Evolutionary conservation across 2,113 vertebrate species (phyloP).

Genomic region (Lucifuga dentata): DNA sequence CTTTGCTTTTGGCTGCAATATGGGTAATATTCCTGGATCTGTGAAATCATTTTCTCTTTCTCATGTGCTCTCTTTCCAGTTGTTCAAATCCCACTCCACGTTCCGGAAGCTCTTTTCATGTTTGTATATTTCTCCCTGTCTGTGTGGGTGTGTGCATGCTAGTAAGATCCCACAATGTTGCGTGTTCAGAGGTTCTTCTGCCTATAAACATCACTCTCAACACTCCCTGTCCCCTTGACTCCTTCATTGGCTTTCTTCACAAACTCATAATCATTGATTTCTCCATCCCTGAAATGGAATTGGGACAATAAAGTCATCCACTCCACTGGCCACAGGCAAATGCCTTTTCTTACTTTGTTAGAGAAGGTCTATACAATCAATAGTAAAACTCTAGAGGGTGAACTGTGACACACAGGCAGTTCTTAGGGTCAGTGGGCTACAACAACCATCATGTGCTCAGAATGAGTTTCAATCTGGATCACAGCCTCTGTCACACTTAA

Average conservation of each 20-base stretch:
- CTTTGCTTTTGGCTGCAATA: slow-evolving; percentile 41
- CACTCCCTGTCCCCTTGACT: background rate
- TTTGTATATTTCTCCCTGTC: too few relatives aligned
- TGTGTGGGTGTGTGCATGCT: background rate
- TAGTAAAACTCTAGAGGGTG: slow-evolving; percentile 29
- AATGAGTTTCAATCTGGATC: background rate
- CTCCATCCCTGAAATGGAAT: slow-evolving; percentile 19
- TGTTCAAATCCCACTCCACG: slow-evolving; percentile 21
- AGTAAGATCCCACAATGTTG: background rate
- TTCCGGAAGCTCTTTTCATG: background rate
- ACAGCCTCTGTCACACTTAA: background rate
- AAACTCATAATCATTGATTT: slow-evolving; percentile 65
- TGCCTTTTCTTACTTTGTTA: slow-evolving; percentile 37
- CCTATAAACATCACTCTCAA: slow-evolving; percentile 19
- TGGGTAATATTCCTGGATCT: slow-evolving; percentile 25
- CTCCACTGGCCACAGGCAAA: slow-evolving; percentile 26
- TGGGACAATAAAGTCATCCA: slow-evolving; percentile 30
- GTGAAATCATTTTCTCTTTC: slow-evolving; percentile 19
- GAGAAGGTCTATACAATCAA: slow-evolving; percentile 35
- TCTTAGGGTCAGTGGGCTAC: slow-evolving; percentile 21
- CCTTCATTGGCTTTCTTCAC: slow-evolving; percentile 23
- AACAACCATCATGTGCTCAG: background rate
- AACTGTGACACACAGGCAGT: slow-evolving; percentile 19
- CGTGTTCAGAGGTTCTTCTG: slow-evolving; percentile 27
- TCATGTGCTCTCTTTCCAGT: background rate